Evolutionary conservation across 2,888 invertebrate genomes (phyloP).

Genomic region (Philereme transversata): DNA sequence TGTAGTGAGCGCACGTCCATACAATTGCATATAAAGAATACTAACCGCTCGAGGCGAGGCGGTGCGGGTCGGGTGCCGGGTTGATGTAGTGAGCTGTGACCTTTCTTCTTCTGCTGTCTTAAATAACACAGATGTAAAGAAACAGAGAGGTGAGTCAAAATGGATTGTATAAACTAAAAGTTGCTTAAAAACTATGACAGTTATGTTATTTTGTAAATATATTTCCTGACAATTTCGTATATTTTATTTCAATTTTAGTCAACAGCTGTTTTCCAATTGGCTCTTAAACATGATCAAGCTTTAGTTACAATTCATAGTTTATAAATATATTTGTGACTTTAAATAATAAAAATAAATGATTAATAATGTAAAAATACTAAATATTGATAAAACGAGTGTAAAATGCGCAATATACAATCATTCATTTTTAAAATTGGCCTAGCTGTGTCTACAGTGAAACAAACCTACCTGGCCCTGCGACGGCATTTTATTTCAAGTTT

Average conservation of each 20-base stretch:
- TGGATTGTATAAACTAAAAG: neutral
- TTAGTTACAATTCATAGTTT: constrained; percentile 13
- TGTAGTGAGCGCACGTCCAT: no score
- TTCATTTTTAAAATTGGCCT: no score
- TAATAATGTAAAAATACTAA: constrained; percentile 15
- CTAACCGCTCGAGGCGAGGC: no score
- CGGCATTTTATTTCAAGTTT: no score
- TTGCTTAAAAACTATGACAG: neutral
- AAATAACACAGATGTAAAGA: neutral
- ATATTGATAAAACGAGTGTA: constrained; percentile 16
- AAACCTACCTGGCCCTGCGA: no score
- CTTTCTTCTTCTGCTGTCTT: no score
- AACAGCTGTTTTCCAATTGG: neutral
- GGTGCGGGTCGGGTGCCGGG: no score
- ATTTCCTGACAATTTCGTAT: neutral
- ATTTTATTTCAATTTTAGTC: neutral
- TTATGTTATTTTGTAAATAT: no score
- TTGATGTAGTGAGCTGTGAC: no score
- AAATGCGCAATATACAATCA: neutral
- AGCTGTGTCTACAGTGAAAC: no score
- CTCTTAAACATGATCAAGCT: constrained; percentile 5
- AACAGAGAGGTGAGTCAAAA: neutral
- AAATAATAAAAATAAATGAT: constrained; percentile 23
- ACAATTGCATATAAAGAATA: no score
- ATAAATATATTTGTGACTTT: constrained; percentile 16